Evolutionary conservation across 2,113 vertebrate species (phyloP).

Genomic region (Felis catus): DNA sequence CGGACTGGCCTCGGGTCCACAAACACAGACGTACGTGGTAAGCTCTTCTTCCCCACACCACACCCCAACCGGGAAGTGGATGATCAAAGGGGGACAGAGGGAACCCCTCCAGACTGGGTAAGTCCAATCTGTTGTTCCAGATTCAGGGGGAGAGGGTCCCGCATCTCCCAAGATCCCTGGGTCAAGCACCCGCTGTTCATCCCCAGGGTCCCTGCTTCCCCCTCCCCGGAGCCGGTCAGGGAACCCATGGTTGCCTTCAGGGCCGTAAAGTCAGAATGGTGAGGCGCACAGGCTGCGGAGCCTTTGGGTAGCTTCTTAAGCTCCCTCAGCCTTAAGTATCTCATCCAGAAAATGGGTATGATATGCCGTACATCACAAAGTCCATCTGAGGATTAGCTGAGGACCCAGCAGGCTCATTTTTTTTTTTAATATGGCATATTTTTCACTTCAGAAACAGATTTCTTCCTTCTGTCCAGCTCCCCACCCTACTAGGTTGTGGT

Average conservation of each 20-base stretch:
- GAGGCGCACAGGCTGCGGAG: background rate
- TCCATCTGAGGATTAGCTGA: background rate
- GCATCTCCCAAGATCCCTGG: background rate
- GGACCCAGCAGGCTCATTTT: background rate
- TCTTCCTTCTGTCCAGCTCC: background rate
- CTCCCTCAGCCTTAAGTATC: background rate
- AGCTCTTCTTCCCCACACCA: background rate
- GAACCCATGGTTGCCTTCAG: background rate
- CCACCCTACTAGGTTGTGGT: background rate
- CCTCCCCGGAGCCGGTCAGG: background rate
- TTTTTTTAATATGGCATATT: background rate
- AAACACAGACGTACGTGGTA: background rate
- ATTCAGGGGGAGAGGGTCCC: background rate
- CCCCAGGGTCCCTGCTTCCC: background rate
- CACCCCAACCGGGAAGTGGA: background rate
- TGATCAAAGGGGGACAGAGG: background rate
- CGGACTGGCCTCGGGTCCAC: background rate
- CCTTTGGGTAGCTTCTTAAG: background rate
- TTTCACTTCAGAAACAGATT: slow-evolving; percentile 7
- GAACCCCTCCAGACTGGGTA: background rate
- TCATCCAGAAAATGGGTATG: background rate
- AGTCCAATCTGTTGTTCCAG: background rate
- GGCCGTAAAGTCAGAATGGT: background rate
- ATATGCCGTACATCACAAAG: background rate
- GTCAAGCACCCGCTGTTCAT: too few relatives aligned